phyloP scores from a whole-genome alignment of 2,113 vertebrate species.

The Desmodus rotundus region DNA sequence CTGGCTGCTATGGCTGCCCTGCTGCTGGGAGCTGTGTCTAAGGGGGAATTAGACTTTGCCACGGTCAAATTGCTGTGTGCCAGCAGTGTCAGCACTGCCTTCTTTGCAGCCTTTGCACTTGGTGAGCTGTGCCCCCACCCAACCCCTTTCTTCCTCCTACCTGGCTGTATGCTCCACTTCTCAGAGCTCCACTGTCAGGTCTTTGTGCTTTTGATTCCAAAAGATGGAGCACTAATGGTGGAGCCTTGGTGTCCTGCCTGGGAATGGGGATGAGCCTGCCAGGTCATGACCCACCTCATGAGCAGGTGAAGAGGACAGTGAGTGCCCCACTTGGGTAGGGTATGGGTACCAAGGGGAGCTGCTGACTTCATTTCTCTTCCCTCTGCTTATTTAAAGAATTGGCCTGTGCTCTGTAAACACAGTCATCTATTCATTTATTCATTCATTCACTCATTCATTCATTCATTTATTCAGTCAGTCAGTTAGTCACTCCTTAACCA shows the following conservation, averaged over 20 bases:
- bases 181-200: background rate
- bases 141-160: background rate
- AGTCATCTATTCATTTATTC: background rate
- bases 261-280: background rate
- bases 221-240: no score
- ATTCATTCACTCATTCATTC: background rate
- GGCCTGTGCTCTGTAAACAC: background rate
- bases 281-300: background rate
- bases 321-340: background rate
- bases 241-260: background rate
- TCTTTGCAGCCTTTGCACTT: slow-evolving; percentile 90
- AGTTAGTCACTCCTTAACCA: background rate
- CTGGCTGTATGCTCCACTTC: accelerated
- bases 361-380: background rate
- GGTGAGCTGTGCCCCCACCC: slow-evolving; percentile 79
- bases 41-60: slow-evolving; percentile 86
- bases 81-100: slow-evolving; percentile 93
- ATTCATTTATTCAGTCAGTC: no score
- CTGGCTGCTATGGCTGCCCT: slow-evolving; percentile 92
- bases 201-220: background rate
- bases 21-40: slow-evolving; percentile 87
- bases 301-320: no score
- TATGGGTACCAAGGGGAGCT: background rate
- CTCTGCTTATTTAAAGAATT: background rate
- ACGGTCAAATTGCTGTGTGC: slow-evolving; percentile 91